A percentile compares a stretch with the other conserved stretches of the same genome.
Evolutionary conservation across 2,797 vertebrate genomes (phyloP).

Genomic region (Mareca penelope): DNA sequence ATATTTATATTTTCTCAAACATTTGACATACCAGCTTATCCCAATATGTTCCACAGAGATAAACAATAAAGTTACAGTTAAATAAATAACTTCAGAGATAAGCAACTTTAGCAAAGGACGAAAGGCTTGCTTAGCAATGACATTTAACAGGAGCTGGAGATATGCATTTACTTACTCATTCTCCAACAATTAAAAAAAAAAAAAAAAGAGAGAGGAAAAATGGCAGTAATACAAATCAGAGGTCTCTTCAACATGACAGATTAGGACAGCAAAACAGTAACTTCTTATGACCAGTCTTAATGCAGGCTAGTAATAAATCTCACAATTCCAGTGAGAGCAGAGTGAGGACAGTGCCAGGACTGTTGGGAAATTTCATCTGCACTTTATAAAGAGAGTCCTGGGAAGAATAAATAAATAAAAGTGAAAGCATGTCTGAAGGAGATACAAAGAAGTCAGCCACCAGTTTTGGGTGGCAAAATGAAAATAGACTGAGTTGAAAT

Average conservation of each 20-base stretch:
- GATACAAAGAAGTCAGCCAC: background rate
- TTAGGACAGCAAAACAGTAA: background rate
- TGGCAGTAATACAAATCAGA: background rate
- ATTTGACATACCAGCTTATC: background rate
- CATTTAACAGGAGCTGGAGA: constrained; percentile 1
- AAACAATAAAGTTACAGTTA: constrained; percentile 37
- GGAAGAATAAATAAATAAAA: background rate
- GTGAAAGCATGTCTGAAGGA: background rate
- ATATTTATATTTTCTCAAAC: constrained; percentile 10
- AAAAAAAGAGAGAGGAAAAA: background rate
- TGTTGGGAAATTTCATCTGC: background rate
- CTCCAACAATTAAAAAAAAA: background rate
- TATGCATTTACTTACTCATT: background rate
- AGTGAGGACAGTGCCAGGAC: background rate
- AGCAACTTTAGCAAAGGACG: background rate
- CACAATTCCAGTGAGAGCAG: background rate
- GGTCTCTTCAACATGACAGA: background rate
- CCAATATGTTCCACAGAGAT: constrained; percentile 34
- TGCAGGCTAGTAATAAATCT: background rate
- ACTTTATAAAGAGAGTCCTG: background rate
- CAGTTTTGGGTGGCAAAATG: background rate
- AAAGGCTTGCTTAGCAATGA: constrained; percentile 28
- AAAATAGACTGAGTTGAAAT: background rate
- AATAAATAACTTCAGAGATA: constrained; percentile 32
- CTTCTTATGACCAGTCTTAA: background rate